Base-by-base conservation (phyloP, 2,888 invertebrate genomes). In the Pheosia tremula region DNA sequence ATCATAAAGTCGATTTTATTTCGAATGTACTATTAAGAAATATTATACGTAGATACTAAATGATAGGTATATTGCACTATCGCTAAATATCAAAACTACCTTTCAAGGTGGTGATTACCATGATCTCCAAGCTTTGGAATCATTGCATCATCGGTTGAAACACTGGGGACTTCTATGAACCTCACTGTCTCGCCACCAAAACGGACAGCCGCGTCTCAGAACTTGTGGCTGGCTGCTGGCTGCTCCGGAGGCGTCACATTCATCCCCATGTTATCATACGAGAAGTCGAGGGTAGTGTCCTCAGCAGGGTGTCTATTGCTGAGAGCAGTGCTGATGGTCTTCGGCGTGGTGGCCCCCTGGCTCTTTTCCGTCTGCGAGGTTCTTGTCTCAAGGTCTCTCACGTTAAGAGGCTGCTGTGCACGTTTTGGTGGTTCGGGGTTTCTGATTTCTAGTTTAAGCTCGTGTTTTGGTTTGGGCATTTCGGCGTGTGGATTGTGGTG, bases 261-360 rank as follows among this genome's bases (percentile, higher is more conserved):
- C 95, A 97, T 95, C 0, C 95, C 97, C 80, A 96, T 96, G 85
- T 97, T 97, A 77, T 97, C 97, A 80, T 97, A 97, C 0, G 96
- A 96, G 76, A 96, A 97, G 75, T 97, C 97, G 52, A 96, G 88
- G 1, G 96, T 96, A 0, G 96, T 95, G 71, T 97, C 97, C 83
- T 97, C 97, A 24, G 97, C 96, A 0, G 97, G 97, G 75, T 96
- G 95, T 63, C 97, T 94, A 64, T 95, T 95, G 70, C 96, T 96
- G 0, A 96, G 91, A 0, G 96, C 95, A 5, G 97, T 97, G 74
- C 96, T 96, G 56, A 96, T 94, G 0, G 97, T 97, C 60, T 94
- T 94, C 7, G 95, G 93, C 0, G 95, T 95, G 0, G 94, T 94
- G 3, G 95, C 94, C 6, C 94, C 95, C 63, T 93, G 93, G 61